phyloP scores from a whole-genome alignment of 1,140 invertebrate genomes.

The Ceratosolen fusciceps region DNA sequence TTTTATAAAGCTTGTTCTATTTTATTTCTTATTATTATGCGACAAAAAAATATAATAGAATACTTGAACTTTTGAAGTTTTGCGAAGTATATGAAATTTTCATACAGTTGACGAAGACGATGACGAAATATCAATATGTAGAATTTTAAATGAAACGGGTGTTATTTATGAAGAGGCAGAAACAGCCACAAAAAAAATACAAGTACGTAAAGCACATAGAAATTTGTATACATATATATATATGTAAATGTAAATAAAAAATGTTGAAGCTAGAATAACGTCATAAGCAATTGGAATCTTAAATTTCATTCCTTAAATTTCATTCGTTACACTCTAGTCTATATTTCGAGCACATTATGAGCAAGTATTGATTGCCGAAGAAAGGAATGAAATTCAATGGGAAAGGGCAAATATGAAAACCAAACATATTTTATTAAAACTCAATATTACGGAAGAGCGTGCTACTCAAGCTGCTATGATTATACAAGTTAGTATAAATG shows the following conservation, averaged over 20 bases:
- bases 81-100: not conserved
- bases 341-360: conserved; percentile 61
- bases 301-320: not conserved
- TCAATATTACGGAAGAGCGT: conserved; percentile 65
- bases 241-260: not conserved
- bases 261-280: not conserved
- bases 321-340: conserved; percentile 36
- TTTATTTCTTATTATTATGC: too few relatives aligned
- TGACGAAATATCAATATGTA: conserved; percentile 54
- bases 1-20: too few relatives aligned
- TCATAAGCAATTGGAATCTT: too few relatives aligned
- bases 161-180: conserved; percentile 53
- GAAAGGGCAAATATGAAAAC: conserved; percentile 68
- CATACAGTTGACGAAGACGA: conserved; percentile 26
- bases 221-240: not conserved
- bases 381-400: conserved; percentile 67
- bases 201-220: conserved; percentile 51
- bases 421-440: conserved; percentile 65
- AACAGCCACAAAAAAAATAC: conserved; percentile 62
- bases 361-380: conserved; percentile 55
- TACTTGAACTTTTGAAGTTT: too few relatives aligned
- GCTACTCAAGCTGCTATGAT: conserved; percentile 64
- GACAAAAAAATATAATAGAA: too few relatives aligned
- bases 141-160: conserved; percentile 59
- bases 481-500: too few relatives aligned